Evolutionary conservation across 2,888 invertebrate genomes (phyloP).

Genomic region (Acronicta alni): DNA sequence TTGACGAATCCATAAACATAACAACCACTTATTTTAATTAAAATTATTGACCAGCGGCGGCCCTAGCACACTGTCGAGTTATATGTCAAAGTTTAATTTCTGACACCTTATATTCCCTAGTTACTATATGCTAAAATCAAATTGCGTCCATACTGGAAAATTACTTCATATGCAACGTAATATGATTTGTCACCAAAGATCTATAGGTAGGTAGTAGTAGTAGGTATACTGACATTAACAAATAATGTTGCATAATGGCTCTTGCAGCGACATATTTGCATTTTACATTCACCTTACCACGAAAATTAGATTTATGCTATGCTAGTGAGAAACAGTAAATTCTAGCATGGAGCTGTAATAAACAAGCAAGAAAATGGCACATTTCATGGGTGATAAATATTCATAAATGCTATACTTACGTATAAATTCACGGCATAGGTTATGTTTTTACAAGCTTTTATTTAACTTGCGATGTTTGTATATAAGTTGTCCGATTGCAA

Average conservation of each 20-base stretch:
- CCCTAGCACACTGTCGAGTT: too few species aligned
- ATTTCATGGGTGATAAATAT: conserved; percentile 7
- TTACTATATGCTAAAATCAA: background rate
- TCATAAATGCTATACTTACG: background rate
- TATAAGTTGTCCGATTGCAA: too few species aligned
- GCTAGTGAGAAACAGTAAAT: conserved; percentile 4
- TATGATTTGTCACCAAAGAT: background rate
- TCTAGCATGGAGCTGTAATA: conserved; percentile 18
- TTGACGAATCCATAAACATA: too few species aligned
- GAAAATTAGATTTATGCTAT: conserved; percentile 19
- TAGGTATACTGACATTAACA: background rate
- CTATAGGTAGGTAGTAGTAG: too few species aligned
- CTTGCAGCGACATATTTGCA: background rate
- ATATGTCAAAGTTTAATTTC: too few species aligned
- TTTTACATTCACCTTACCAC: conserved; percentile 14
- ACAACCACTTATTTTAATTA: too few species aligned
- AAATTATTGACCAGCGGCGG: too few species aligned
- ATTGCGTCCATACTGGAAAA: background rate
- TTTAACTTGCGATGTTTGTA: too few species aligned
- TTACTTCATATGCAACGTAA: background rate
- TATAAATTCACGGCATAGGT: too few species aligned
- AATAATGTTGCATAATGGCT: conserved; percentile 1
- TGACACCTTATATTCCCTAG: too few species aligned
- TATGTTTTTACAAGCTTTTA: too few species aligned
- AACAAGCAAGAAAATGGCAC: conserved; percentile 19